Base-by-base conservation (phyloP, 2,113 vertebrate species). In the Tonatia bakeri region DNA sequence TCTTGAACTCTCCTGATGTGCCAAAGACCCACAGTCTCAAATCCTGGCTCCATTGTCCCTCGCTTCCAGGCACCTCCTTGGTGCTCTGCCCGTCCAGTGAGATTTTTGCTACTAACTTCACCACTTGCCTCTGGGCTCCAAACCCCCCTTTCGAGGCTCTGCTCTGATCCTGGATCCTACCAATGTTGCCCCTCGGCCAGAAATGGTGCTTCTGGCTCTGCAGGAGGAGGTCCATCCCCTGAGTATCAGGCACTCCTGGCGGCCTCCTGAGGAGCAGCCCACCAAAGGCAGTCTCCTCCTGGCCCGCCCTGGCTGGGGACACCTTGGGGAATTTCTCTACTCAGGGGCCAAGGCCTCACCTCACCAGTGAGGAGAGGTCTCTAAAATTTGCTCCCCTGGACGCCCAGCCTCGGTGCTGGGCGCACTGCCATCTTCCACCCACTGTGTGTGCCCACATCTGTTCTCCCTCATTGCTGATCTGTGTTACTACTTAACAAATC, bases 151-250 rank as follows among this genome's bases (percentile, higher is more conserved):
- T 36, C 61, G 28, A 2, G 12, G 7, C 33, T 59, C 19, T 40
- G 73, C 38, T 87, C 19, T 19, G 59, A 38, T 31, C 36, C 59
- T 3, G n/a, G 31, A 13, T 70, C 67, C 56, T 15, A 56, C 22
- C 19, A 36, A 20, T 24, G 3, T 7, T 4, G 38, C 3, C 33
- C 36, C 43, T 84, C 28, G 38, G 80, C 33, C 10, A 0, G 22
- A 28, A 36, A 40, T 36, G 80, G 56, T 17, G 2, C n/a, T 7
- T 10, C 9, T 0, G 38, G 59, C 59, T 7, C 80, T 5, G 6
- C 1, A 13, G 31, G 31, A 0, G n/a, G 40, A 28, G 31, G 8
- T 2, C 13, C 0, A 1, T 43, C 20, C 31, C 38, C 26, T 64
- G 4, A 26, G 47, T 8, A 36, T 24, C 61, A 26, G 64, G 6